Base-by-base conservation (phyloP, 2,797 vertebrate genomes). In the Phrynocephalus guinanensis region DNA sequence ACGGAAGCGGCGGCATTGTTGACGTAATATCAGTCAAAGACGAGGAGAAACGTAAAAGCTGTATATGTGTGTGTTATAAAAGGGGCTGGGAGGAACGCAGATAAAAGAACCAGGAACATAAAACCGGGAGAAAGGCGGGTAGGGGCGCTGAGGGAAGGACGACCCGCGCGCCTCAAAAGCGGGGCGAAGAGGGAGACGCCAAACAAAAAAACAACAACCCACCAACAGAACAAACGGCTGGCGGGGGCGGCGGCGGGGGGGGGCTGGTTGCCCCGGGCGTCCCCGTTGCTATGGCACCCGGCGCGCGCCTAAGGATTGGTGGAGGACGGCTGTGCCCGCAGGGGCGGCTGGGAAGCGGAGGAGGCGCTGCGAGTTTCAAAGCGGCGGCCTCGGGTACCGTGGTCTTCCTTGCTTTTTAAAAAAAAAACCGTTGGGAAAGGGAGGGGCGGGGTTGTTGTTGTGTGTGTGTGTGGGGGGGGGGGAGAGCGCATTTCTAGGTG, bases 231-330 rank as follows among this genome's bases (percentile, higher is more conserved):
- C 38, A 44, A 38, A 52, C 18, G 20, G 67, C 1, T 1, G 48
- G 20, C 50, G 30, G 6, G 5, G 72, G 71, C 10, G 70, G n/a
- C 10, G 15, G 7, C 2, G 13, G n/a, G 10, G 4, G 1, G 33
- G 33, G 33, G 33, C 33, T 33, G 33, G 2, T 3, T 16, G 70
- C 68, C 85, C 24, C 8, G 72, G 1, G 88, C 89, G 86, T 67
- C 63, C 0, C 28, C 28, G 92, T 93, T 89, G 82, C 91, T 81
- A 82, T 85, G 86, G 88, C 48, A 5, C 28, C 85, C 6, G 9
- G 26, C 2, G n/a, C 72, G 28, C 10, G 33, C 38, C 60, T 71
- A 50, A 72, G 20, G 90, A 75, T 75, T 82, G 86, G 63, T 6
- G 48, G 77, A 44, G 71, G 11, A 18, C 1, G 3, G 22, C 44